Percentiles rank a stretch among this genome's conserved stretches.
Evolutionary conservation across 2,888 invertebrate genomes (phyloP).

Genomic region (Ectobius pallidus): DNA sequence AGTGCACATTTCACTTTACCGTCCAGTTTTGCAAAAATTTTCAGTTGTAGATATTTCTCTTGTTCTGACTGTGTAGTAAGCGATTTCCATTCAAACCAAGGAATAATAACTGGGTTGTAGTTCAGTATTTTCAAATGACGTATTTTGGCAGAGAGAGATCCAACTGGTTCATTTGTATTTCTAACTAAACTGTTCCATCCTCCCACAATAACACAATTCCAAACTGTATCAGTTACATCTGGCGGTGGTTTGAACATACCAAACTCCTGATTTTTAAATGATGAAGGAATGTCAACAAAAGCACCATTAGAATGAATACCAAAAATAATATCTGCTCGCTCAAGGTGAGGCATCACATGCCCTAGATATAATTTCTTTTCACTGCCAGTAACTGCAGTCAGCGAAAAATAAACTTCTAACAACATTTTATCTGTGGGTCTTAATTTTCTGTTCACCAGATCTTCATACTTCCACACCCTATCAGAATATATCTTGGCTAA

Average conservation of each 20-base stretch:
- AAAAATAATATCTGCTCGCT: conserved; percentile 66
- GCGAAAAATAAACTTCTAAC: conserved; percentile 61
- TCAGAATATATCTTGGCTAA: conserved; percentile 54
- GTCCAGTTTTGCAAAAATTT: too few species aligned
- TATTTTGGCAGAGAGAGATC: conserved; percentile 65
- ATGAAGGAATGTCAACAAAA: conserved; percentile 52
- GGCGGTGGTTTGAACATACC: conserved; percentile 55
- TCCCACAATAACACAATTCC: conserved; percentile 58
- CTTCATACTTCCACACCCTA: not conserved
- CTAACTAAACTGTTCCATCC: conserved; percentile 67
- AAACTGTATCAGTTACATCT: conserved; percentile 44
- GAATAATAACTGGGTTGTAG: conserved; percentile 41
- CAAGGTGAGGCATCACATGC: conserved; percentile 73
- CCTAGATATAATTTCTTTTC: conserved; percentile 57
- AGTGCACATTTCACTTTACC: too few species aligned
- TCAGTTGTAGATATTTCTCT: too few species aligned
- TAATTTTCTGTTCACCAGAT: conserved; percentile 55
- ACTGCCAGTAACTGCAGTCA: conserved; percentile 59
- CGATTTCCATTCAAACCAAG: too few species aligned
- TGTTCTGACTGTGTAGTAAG: too few species aligned
- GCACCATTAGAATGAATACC: conserved; percentile 61
- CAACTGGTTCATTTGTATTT: conserved; percentile 59
- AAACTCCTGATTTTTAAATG: conserved; percentile 59
- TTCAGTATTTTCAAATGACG: conserved; percentile 65
- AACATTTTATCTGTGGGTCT: conserved; percentile 64